Evolutionary conservation across 2,888 invertebrate species (phyloP).

Genomic region (Capitulum mitella): DNA sequence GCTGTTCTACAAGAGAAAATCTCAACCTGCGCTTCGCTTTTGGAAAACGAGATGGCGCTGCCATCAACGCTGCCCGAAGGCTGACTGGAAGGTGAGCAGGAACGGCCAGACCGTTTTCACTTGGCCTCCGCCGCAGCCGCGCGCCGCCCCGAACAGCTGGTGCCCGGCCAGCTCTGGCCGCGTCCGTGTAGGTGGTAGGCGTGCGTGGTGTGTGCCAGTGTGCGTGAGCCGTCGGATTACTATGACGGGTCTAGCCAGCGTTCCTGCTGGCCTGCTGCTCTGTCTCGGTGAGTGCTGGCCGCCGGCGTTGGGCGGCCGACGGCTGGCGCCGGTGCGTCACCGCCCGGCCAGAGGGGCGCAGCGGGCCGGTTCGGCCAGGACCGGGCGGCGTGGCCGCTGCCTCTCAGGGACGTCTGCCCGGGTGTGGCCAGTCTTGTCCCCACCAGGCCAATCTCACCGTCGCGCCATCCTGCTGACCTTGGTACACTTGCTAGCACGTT

Average conservation of each 20-base stretch:
- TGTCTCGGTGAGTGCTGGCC: background rate
- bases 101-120: background rate
- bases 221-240: background rate
- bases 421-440: too few species aligned
- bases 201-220: background rate
- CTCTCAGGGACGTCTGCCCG: background rate
- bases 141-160: conserved; percentile 2
- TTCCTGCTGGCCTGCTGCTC: background rate
- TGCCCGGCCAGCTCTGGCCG: background rate
- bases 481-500: background rate
- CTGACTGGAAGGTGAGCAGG: background rate
- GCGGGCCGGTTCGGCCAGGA: background rate
- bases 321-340: background rate
- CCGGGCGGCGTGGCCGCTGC: background rate
- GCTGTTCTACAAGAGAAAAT: too few species aligned
- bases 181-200: background rate
- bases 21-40: too few species aligned
- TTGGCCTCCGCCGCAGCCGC: background rate
- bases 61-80: background rate
- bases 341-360: background rate
- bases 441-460: background rate
- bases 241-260: background rate
- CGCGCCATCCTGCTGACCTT: background rate
- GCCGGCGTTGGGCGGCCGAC: background rate
- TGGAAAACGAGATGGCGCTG: too few species aligned